These are phyloP conservation scores for Taxidea taxus DNA, from an alignment of 2,113 vertebrate genomes.

Conservation along the genomic window DNA sequence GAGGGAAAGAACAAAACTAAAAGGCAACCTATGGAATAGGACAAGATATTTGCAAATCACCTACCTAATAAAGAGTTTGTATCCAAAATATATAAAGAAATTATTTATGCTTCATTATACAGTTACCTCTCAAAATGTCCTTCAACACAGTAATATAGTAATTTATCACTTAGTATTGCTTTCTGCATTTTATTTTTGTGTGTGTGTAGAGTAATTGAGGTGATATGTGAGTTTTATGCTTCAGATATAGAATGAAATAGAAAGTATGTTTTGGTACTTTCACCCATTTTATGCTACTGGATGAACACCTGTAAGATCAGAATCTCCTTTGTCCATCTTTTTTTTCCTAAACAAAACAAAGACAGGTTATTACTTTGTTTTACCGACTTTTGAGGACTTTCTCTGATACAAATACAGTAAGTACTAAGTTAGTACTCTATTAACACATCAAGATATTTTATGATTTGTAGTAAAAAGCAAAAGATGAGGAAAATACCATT, in stretches of 20 bases:
- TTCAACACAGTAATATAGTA: slow-evolving; percentile 50
- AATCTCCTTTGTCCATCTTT: slow-evolving; percentile 44
- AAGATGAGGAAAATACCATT: slow-evolving; percentile 89
- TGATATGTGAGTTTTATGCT: slow-evolving; percentile 73
- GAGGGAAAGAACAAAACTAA: neutral
- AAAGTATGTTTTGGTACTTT: slow-evolving; percentile 62
- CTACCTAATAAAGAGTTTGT: neutral
- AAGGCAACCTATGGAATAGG: neutral
- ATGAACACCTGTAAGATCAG: slow-evolving; percentile 73
- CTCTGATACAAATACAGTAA: slow-evolving; percentile 90
- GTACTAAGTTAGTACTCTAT: slow-evolving; percentile 89
- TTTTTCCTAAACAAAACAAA: slow-evolving; percentile 40
- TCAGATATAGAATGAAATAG: slow-evolving; percentile 64
- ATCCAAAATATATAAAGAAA: neutral
- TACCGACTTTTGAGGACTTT: slow-evolving; percentile 86
- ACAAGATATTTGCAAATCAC: neutral
- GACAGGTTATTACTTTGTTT: slow-evolving; percentile 80
- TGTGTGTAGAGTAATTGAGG: slow-evolving; percentile 62
- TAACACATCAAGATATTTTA: slow-evolving; percentile 94
- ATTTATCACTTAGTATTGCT: slow-evolving; percentile 68
- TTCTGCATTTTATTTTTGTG: slow-evolving; percentile 73
- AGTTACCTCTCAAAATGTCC: slow-evolving; percentile 52
- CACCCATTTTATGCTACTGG: slow-evolving; percentile 50
- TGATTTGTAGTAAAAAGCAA: slow-evolving; percentile 89
- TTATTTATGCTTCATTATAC: slow-evolving; percentile 60